Evolutionary conservation across 2,888 invertebrate species (phyloP).

Genomic region (Eulithis prunata): DNA sequence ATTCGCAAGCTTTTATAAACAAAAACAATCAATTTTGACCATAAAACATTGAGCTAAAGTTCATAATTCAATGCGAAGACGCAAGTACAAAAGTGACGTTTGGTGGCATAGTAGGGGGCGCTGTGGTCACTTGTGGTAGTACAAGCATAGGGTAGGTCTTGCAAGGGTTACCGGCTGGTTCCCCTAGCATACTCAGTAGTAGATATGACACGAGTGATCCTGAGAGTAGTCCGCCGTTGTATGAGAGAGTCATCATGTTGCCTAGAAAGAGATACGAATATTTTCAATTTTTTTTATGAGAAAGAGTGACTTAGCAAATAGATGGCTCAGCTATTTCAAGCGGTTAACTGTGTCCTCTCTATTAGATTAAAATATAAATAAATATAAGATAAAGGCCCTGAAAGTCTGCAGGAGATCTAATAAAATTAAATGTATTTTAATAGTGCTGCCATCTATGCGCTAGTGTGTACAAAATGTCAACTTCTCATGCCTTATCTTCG

Average conservation of each 20-base stretch:
- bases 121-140: constrained; percentile 54
- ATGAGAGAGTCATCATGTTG: constrained; percentile 96
- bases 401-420: no score
- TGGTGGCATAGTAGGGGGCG: constrained; percentile 51
- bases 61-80: constrained; percentile 23
- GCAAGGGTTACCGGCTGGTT: constrained; percentile 78
- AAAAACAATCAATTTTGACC: neutral
- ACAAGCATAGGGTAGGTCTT: constrained; percentile 69
- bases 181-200: constrained; percentile 86
- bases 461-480: neutral
- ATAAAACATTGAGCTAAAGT: neutral
- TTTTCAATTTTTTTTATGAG: neutral
- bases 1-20: constrained; percentile 23
- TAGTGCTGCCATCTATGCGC: constrained; percentile 26
- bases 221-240: constrained; percentile 93
- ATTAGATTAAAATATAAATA: no score
- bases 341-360: no score
- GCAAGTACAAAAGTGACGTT: constrained; percentile 33
- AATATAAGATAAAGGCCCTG: no score
- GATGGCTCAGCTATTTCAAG: no score
- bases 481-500: neutral
- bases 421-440: neutral
- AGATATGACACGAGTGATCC: constrained; percentile 94
- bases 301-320: neutral
- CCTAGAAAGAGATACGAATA: constrained; percentile 76